A percentile compares a stretch with the other conserved stretches of the same genome.
Conservation (phyloP, 2,113 vertebrate species). For the Tyrannus savana region DNA sequence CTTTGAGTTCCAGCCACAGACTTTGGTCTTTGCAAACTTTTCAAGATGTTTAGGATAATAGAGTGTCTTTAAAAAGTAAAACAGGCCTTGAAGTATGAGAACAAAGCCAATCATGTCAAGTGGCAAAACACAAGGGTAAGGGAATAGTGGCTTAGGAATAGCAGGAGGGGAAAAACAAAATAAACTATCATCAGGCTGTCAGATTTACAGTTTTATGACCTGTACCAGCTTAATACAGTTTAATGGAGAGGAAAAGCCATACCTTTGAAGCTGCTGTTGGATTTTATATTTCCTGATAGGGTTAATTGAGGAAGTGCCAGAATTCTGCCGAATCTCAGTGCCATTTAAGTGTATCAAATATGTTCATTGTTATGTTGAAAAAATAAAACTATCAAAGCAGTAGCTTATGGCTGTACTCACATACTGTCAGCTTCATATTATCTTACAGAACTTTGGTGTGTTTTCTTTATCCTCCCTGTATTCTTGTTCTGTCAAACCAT, state of each 20-base stretch:
- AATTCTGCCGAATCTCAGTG: background rate
- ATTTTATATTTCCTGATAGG: background rate
- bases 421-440: background rate
- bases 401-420: background rate
- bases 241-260: background rate
- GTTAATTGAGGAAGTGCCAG: background rate
- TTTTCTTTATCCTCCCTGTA: background rate
- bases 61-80: background rate
- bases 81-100: background rate
- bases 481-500: background rate
- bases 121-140: background rate
- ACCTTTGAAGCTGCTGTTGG: background rate
- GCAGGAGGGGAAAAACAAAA: background rate
- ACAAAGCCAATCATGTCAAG: background rate
- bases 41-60: background rate
- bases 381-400: background rate
- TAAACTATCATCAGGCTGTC: background rate
- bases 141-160: background rate
- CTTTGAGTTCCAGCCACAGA: background rate
- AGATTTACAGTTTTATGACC: conserved; percentile 11
- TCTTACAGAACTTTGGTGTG: background rate
- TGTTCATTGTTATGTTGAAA: background rate
- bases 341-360: background rate
- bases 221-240: background rate
- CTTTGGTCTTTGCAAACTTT: background rate